Conservation (phyloP, 2,113 vertebrate species). For the Muntiacus reevesi region DNA sequence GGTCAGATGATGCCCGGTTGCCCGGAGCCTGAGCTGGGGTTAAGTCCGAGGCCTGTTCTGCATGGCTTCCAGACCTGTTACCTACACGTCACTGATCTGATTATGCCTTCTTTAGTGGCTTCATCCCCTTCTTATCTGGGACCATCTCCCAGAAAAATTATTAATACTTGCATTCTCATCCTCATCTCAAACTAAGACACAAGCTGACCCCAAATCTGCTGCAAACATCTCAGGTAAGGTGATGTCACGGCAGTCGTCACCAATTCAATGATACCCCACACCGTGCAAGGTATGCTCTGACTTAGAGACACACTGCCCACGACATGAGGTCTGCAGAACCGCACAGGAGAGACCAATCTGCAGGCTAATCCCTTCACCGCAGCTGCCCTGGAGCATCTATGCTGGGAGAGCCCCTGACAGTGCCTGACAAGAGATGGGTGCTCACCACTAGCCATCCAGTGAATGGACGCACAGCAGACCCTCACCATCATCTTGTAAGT, state of each 20-base stretch:
- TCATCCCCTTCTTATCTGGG: not conserved
- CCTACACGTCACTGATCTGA: not conserved
- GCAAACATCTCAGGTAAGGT: not conserved
- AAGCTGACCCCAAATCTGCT: not conserved
- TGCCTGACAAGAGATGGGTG: fast-evolving
- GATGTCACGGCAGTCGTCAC: not conserved
- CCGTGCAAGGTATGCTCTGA: not conserved
- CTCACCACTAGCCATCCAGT: not conserved
- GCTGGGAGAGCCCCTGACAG: not conserved
- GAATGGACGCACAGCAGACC: not conserved
- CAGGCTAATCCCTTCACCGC: not conserved
- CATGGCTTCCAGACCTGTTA: not conserved
- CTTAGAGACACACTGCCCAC: not conserved
- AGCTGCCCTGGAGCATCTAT: not conserved
- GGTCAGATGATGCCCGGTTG: not conserved
- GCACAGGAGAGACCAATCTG: fast-evolving
- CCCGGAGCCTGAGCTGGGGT: not conserved
- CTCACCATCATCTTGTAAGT: not conserved
- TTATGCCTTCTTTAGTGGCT: not conserved
- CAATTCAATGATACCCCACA: not conserved
- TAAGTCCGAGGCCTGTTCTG: not conserved
- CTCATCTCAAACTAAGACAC: not conserved
- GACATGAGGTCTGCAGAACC: not conserved
- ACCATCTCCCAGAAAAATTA: not conserved
- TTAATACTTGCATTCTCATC: not conserved